Conservation (phyloP, 2,888 invertebrate species). For the Leptopilina drosophilae region DNA sequence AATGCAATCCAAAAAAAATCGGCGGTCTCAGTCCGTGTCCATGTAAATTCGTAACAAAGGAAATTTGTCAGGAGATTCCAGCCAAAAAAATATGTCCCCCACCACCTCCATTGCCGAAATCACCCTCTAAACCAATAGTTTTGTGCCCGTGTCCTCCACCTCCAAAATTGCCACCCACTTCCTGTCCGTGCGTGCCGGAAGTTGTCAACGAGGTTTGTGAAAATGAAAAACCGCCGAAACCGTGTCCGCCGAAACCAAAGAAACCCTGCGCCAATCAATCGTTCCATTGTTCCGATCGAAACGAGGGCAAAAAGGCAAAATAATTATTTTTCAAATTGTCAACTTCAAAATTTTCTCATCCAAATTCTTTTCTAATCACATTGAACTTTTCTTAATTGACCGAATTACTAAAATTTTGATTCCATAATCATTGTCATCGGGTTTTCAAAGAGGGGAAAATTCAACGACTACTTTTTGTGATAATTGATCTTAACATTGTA, state of each 20-base stretch:
- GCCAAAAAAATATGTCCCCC: slow-evolving; percentile 46
- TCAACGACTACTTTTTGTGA: too few species aligned
- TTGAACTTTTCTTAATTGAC: too few species aligned
- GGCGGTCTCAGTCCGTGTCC: neutral
- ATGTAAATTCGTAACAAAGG: neutral
- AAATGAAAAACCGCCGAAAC: slow-evolving; percentile 33
- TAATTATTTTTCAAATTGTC: neutral
- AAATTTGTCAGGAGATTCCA: neutral
- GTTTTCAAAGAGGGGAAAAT: too few species aligned
- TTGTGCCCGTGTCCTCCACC: slow-evolving; percentile 69
- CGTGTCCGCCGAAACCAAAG: slow-evolving; percentile 57
- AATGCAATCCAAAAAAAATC: neutral
- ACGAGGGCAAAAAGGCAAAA: neutral
- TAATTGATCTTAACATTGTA: too few species aligned
- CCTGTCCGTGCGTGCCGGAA: slow-evolving; percentile 63
- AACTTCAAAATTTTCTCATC: neutral
- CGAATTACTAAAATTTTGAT: too few species aligned
- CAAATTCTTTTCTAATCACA: too few species aligned
- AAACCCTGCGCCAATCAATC: slow-evolving; percentile 46
- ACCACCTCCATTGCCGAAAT: slow-evolving; percentile 60
- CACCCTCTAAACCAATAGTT: slow-evolving; percentile 62
- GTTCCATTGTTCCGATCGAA: neutral
- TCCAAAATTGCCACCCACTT: slow-evolving; percentile 66
- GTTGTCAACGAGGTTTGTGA: slow-evolving; percentile 26
- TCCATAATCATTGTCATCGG: too few species aligned